Conservation (phyloP, 2,797 vertebrate genomes). For the Falco cherrug region DNA sequence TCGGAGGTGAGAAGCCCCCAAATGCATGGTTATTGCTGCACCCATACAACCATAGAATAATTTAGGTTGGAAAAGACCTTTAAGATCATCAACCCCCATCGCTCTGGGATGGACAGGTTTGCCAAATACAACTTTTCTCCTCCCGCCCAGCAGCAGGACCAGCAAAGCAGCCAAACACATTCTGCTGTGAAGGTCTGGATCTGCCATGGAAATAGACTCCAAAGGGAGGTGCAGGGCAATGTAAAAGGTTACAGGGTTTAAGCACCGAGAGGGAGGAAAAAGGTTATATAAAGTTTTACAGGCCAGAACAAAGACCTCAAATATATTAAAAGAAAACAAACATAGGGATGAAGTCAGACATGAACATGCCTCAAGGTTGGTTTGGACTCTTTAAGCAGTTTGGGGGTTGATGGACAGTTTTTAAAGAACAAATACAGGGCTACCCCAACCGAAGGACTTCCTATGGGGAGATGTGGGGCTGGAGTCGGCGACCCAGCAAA, state of each 20-base stretch:
- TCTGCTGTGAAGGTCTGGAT: background rate
- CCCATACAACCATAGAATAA: too few species aligned
- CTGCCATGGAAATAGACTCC: background rate
- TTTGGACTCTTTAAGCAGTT: background rate
- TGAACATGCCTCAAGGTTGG: background rate
- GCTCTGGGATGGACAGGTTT: background rate
- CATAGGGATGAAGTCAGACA: slow-evolving; percentile 1
- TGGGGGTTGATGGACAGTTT: background rate
- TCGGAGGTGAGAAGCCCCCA: background rate
- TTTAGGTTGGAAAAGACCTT: too few species aligned
- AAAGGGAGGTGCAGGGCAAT: background rate
- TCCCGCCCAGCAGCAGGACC: background rate
- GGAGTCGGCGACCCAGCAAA: background rate
- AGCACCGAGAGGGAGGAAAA: background rate
- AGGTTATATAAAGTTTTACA: slow-evolving; percentile 33
- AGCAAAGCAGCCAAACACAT: background rate
- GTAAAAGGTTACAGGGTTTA: background rate
- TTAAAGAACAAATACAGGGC: background rate
- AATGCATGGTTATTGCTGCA: background rate
- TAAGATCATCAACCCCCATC: background rate
- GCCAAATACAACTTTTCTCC: background rate
- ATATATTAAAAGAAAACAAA: slow-evolving; percentile 26
- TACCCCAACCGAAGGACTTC: background rate
- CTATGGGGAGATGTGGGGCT: background rate
- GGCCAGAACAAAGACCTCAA: slow-evolving; percentile 27